These are phyloP conservation scores for Myripristis murdjan DNA, from an alignment of 2,797 vertebrate genomes.

Conservation along the genomic window DNA sequence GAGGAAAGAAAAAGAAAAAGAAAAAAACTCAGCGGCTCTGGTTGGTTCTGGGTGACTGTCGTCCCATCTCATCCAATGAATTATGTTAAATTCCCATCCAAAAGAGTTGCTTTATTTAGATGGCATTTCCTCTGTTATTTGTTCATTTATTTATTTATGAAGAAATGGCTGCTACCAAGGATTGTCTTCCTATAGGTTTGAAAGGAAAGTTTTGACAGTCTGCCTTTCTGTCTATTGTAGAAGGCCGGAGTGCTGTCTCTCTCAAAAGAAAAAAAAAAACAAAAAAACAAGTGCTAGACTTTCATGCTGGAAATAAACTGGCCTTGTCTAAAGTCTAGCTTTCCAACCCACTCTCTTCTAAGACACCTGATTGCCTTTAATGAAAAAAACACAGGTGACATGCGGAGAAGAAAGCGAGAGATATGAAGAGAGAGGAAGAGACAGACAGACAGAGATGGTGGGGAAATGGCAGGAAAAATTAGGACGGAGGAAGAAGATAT, in stretches of 20 bases:
- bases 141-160: constrained; percentile 9
- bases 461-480: constrained; percentile 26
- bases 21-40: constrained; percentile 2
- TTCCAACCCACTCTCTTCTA: constrained; percentile 34
- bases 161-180: background rate
- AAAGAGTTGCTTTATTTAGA: constrained; percentile 42
- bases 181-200: constrained; percentile 40
- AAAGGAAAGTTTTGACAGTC: constrained; percentile 53
- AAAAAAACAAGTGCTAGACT: constrained; percentile 32
- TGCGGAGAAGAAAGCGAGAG: constrained; percentile 23
- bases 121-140: constrained; percentile 13
- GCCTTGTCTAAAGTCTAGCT: constrained; percentile 53
- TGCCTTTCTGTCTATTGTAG: constrained; percentile 34
- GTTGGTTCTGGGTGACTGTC: constrained; percentile 28
- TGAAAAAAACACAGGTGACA: constrained; percentile 19
- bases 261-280: constrained; percentile 21
- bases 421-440: constrained; percentile 16
- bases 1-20: no score
- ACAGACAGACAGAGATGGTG: constrained; percentile 28
- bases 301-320: constrained; percentile 67
- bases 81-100: constrained; percentile 24
- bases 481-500: constrained; percentile 11
- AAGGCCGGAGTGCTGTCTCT: constrained; percentile 36
- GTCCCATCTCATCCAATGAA: constrained; percentile 41
- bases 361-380: constrained; percentile 33